These are phyloP conservation scores for Cabera pusaria DNA, from an alignment of 2,888 invertebrate genomes.

Conservation along the genomic window DNA sequence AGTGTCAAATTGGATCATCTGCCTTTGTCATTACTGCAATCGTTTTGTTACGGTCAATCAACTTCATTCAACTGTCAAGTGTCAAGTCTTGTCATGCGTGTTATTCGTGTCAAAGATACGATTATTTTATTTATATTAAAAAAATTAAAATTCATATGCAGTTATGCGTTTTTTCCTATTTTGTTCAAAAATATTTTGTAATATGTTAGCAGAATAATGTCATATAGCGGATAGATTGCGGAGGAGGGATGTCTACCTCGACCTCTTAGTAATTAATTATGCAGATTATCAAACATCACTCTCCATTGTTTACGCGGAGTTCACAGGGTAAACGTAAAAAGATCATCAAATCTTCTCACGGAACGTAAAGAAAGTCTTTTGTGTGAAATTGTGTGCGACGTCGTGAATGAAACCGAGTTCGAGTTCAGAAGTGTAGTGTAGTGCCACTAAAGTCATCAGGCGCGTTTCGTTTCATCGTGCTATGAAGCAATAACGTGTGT, in stretches of 20 bases:
- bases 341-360: conserved; percentile 61
- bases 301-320: conserved; percentile 63
- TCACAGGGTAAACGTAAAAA: conserved; percentile 68
- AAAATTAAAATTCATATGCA: too few species aligned
- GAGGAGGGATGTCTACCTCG: conserved; percentile 55
- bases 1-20: too few species aligned
- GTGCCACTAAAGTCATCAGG: too few species aligned
- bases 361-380: conserved; percentile 69
- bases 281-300: conserved; percentile 64
- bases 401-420: conserved; percentile 35
- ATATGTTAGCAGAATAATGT: too few species aligned
- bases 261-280: conserved; percentile 58
- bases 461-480: conserved; percentile 42
- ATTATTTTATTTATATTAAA: conserved; percentile 15
- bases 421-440: conserved; percentile 33
- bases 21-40: too few species aligned
- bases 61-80: too few species aligned
- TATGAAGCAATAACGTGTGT: conserved; percentile 40
- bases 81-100: conserved; percentile 29
- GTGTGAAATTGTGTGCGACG: too few species aligned
- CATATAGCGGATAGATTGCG: too few species aligned
- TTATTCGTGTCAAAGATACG: conserved; percentile 14
- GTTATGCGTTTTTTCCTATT: too few species aligned
- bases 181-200: conserved; percentile 2
- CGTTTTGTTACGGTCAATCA: too few species aligned